phyloP scores from a whole-genome alignment of 2,797 vertebrate genomes.

The Apogon hyalosoma region DNA sequence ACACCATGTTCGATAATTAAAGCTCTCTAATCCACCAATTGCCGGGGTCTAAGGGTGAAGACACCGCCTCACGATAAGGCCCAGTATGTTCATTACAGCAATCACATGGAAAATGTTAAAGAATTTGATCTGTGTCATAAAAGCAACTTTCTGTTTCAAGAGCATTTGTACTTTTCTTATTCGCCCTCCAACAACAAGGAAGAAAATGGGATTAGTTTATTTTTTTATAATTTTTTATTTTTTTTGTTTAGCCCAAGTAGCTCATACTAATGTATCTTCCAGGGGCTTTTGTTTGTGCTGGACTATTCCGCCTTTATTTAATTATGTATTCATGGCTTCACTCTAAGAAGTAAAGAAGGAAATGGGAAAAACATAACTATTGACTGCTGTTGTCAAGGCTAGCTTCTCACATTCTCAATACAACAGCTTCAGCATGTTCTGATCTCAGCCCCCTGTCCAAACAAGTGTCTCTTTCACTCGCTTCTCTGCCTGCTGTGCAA shows the following conservation, averaged over 20 bases:
- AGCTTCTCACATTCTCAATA: constrained; percentile 59
- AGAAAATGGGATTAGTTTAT: constrained; percentile 62
- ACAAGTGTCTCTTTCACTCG: constrained; percentile 63
- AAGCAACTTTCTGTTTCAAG: constrained; percentile 30
- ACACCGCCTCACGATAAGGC: constrained; percentile 60
- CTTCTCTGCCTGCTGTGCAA: constrained; percentile 55
- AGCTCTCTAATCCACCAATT: constrained; percentile 71
- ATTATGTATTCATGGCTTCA: constrained; percentile 76
- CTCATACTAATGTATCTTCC: constrained; percentile 76
- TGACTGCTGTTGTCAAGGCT: constrained; percentile 57
- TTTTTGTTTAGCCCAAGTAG: constrained; percentile 68
- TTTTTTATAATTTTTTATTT: too few species aligned
- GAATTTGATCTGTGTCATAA: constrained; percentile 33
- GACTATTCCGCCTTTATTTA: constrained; percentile 70
- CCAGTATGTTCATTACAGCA: constrained; percentile 52
- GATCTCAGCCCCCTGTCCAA: constrained; percentile 61
- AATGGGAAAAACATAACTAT: constrained; percentile 73
- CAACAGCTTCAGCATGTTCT: constrained; percentile 65
- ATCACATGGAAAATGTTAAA: constrained; percentile 36
- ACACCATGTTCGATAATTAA: constrained; percentile 71
- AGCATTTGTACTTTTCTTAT: constrained; percentile 13
- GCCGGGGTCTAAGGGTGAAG: constrained; percentile 56
- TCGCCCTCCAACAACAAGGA: constrained; percentile 22
- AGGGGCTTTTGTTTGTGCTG: constrained; percentile 71
- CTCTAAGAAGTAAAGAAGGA: constrained; percentile 51